Base-by-base conservation (phyloP, 2,888 invertebrate genomes). In the Bhutanitis thaidina region DNA sequence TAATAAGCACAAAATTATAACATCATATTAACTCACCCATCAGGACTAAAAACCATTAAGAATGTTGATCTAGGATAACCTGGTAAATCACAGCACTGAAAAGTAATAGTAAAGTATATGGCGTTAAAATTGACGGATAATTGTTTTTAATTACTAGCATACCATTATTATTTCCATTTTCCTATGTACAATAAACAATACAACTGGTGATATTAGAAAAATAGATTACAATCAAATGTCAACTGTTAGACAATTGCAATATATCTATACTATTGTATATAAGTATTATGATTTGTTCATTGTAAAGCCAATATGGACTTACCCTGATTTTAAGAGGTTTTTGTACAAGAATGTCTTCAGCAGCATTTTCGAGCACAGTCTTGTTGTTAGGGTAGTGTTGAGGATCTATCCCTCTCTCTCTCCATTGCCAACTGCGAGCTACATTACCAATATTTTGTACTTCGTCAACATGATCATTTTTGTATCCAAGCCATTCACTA, bases 31-130 rank as follows among this genome's bases (percentile, higher is more conserved):
- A 80, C 91, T 89, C 84, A 95, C 94, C 94, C 95, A 91, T 96
- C 95, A 53, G 95, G 94, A 90, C 96, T 96, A 71, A 96, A 96
- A 54, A 95, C 95, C 93, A 96, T 95, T 55, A 96, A 90, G 84
- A 96, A 96, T 49, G 96, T 96, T 43, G 96, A 94, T 70, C 94
- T 91, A 53, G 96, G 93, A 63, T 92, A 90, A 43, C 94, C 94
- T 41, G 95, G 94, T 66, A 94, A 84, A 65, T 93, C 92, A 80
- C 93, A 94, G 69, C 91, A 90, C 94, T 93, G 77, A 14, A 51
- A 40, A 16, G 77, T 34, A 45, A 41, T 9, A 13, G 49, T 44
- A 12, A 27, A n/a, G n/a, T n/a, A n/a, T n/a, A n/a, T n/a, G n/a
- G n/a, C n/a, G n/a, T n/a, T n/a, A n/a, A n/a, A n/a, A n/a, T n/a